Evolutionary conservation across 2,797 vertebrate genomes (phyloP).

Genomic region (Myotis planiceps): DNA sequence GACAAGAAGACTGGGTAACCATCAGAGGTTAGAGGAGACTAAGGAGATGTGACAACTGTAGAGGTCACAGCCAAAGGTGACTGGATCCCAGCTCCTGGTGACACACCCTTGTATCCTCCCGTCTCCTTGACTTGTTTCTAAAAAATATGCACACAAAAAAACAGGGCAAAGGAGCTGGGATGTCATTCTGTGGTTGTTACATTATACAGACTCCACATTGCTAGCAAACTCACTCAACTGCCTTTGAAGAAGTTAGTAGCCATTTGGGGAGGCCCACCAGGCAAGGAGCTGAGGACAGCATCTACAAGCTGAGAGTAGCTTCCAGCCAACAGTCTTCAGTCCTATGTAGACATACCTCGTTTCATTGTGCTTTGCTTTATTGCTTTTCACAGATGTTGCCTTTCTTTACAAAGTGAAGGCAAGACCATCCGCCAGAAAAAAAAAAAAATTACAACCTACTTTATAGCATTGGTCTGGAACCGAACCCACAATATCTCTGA

Average conservation of each 20-base stretch:
- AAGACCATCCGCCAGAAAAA: neutral
- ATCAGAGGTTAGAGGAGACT: neutral
- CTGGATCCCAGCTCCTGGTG: neutral
- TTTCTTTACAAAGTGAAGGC: neutral
- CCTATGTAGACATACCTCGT: neutral
- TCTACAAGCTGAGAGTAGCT: neutral
- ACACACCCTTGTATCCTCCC: neutral
- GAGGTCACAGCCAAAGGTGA: neutral
- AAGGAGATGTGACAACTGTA: neutral
- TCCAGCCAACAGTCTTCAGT: neutral
- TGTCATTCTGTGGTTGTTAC: neutral
- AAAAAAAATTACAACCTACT: neutral
- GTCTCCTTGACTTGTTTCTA: neutral
- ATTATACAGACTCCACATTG: neutral
- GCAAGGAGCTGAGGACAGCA: neutral
- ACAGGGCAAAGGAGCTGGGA: neutral
- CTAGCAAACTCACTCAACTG: neutral
- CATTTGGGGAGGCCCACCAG: neutral
- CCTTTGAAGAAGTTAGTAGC: neutral
- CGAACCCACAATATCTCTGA: neutral
- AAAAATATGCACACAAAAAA: neutral
- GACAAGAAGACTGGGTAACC: neutral
- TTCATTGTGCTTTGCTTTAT: neutral
- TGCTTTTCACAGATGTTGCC: neutral
- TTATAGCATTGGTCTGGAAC: neutral